Base-by-base conservation (phyloP, 2,113 vertebrate species). In the Numida meleagris region DNA sequence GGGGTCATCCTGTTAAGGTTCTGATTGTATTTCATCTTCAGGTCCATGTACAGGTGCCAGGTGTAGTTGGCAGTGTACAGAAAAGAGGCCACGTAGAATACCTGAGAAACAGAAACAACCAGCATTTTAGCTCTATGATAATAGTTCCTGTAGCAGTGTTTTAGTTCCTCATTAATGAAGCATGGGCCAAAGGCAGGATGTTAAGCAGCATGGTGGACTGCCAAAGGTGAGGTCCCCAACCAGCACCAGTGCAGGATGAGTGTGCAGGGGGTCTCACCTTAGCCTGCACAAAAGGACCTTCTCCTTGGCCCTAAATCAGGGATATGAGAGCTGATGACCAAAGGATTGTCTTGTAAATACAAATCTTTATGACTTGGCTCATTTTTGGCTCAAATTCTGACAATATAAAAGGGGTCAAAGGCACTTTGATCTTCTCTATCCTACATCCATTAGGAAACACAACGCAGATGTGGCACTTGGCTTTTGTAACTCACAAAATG, bases 51-150 rank as follows among this genome's bases (percentile, higher is more conserved):
- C 6, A 99, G 97, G 67, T 98, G 98, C 98, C 98, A 98, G 67
- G 98, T 97, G 53, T 99, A 99, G 98, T 98, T 98, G 90, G 98
- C 88, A 0, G 98, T 99, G 96, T 98, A 99, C 57, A 99, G 95
- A 93, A 99, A 99, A 66, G 98, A 99, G 10, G 98, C 97, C 94
- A 99, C 95, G 7, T 98, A 99, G 42, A 99, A 98, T 38, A 98
- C 90, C 99, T 99, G 98, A 71, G 82, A 86, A 96, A 95, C 29
- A n/a, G 67, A 96, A 90, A 82, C 14, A 79, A 23, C 6, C 4
- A 27, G 13, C 18, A 55, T 61, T 57, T 88, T 57, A 86, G 50
- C 12, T 38, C 75, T 43, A 4, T 5, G 17, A 73, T 10, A 19
- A n/a, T 9, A 74, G n/a, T 40, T 78, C 24, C n/a, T 93, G 43